Evolutionary conservation across 1,140 invertebrate genomes (phyloP).

Genomic region (Elymnias hypermnestra): DNA sequence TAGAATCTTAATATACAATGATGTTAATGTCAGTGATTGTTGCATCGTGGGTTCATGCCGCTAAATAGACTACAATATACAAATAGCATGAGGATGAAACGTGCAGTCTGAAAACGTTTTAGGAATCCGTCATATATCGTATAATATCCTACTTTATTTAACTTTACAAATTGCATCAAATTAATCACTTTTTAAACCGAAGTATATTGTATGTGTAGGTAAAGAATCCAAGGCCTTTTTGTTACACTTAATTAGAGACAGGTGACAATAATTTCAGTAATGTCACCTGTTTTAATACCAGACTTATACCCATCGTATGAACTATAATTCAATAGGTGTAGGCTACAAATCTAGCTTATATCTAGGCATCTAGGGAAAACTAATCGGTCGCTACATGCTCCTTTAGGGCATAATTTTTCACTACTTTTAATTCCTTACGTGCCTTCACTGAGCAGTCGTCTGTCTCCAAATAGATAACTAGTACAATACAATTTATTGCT

Average conservation of each 20-base stretch:
- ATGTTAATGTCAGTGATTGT: no score
- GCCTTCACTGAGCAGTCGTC: slow-evolving; percentile 51
- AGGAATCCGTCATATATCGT: slow-evolving; percentile 9
- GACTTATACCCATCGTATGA: no score
- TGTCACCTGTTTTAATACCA: no score
- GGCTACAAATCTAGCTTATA: slow-evolving; percentile 4
- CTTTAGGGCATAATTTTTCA: slow-evolving; percentile 24
- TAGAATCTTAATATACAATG: slow-evolving; percentile 1
- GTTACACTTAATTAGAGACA: no score
- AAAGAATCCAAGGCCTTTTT: no score
- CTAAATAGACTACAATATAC: slow-evolving; percentile 14
- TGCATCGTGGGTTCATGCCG: slow-evolving; percentile 7
- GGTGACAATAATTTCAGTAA: no score
- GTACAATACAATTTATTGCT: slow-evolving; percentile 53
- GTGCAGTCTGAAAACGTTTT: slow-evolving; percentile 23
- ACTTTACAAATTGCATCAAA: no score
- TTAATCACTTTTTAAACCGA: no score
- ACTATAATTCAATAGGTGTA: no score
- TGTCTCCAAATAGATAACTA: slow-evolving; percentile 36
- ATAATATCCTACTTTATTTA: slow-evolving; percentile 3
- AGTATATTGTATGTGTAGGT: no score
- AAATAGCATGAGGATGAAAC: slow-evolving; percentile 24
- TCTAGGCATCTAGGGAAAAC: slow-evolving; percentile 6
- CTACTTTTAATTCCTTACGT: slow-evolving; percentile 70
- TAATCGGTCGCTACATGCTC: slow-evolving; percentile 1